Evolutionary conservation across 2,888 invertebrate genomes (phyloP).

Genomic region (Nephrotoma flavescens): DNA sequence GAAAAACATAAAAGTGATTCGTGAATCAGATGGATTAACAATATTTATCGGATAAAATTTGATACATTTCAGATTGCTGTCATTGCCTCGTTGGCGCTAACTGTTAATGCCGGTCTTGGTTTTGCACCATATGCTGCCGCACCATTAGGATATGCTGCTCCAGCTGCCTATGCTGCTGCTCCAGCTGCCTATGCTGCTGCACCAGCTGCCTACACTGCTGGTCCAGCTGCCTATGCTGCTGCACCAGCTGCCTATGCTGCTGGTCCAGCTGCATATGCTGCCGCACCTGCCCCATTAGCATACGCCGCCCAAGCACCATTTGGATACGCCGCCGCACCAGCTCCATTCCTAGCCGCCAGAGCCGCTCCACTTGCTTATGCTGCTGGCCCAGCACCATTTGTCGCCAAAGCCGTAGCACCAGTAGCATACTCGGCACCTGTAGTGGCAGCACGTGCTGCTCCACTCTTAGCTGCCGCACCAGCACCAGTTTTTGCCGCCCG

Average conservation of each 20-base stretch:
- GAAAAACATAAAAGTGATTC: neutral
- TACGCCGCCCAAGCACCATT: slow-evolving; percentile 15
- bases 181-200: slow-evolving; percentile 28
- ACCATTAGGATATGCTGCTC: slow-evolving; percentile 17
- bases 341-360: slow-evolving; percentile 17
- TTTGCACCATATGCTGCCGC: slow-evolving; percentile 22
- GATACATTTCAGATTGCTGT: slow-evolving; percentile 21
- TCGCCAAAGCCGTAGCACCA: slow-evolving; percentile 18
- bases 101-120: slow-evolving; percentile 27
- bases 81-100: slow-evolving; percentile 27
- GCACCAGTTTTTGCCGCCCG: slow-evolving; percentile 11
- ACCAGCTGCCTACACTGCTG: slow-evolving; percentile 26
- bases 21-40: slow-evolving; percentile 2
- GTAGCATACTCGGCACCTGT: slow-evolving; percentile 13
- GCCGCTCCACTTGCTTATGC: slow-evolving; percentile 7
- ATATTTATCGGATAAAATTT: slow-evolving; percentile 9
- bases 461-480: slow-evolving; percentile 9
- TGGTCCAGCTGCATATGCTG: slow-evolving; percentile 8
- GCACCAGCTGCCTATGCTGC: slow-evolving; percentile 16
- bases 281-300: slow-evolving; percentile 13
- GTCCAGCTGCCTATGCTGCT: slow-evolving; percentile 19
- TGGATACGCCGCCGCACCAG: slow-evolving; percentile 12
- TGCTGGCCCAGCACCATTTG: slow-evolving; percentile 22
- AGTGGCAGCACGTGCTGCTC: slow-evolving; percentile 8
- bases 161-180: slow-evolving; percentile 27